phyloP scores from a whole-genome alignment of 2,113 vertebrate genomes.

The Poeciliopsis prolifica region DNA sequence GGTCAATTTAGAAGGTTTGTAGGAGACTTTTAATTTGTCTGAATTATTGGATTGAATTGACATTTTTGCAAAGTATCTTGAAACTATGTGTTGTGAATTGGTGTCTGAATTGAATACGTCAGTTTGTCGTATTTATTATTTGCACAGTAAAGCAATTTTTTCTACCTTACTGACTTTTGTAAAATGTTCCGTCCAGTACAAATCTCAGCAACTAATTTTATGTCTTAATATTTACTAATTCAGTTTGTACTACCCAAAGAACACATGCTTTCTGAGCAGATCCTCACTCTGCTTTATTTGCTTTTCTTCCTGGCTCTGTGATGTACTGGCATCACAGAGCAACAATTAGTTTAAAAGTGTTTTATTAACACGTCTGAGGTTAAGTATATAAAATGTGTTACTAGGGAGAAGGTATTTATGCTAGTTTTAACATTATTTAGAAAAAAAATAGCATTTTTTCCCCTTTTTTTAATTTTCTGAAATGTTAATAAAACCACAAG shows the following conservation, averaged over 20 bases:
- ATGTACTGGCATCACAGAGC: not conserved
- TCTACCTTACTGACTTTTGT: no score
- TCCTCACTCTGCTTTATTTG: not conserved
- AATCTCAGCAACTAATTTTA: no score
- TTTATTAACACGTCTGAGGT: not conserved
- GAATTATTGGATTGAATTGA: not conserved
- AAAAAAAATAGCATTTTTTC: not conserved
- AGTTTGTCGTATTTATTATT: no score
- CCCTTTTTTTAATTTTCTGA: conserved; percentile 12
- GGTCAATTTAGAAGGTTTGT: not conserved
- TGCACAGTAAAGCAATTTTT: no score
- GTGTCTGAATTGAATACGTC: no score
- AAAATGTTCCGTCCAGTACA: no score
- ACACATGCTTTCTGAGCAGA: not conserved
- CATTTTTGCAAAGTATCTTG: not conserved
- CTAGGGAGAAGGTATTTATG: not conserved
- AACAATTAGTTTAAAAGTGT: not conserved
- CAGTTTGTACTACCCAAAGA: not conserved
- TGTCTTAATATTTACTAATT: not conserved
- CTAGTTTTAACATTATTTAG: no score
- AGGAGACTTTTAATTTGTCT: not conserved
- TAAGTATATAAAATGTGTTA: not conserved
- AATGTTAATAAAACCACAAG: conserved; percentile 7
- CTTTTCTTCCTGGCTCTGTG: no score
- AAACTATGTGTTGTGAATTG: no score